phyloP scores from a whole-genome alignment of 1,140 invertebrate genomes.

The Ceratina calcarata region DNA sequence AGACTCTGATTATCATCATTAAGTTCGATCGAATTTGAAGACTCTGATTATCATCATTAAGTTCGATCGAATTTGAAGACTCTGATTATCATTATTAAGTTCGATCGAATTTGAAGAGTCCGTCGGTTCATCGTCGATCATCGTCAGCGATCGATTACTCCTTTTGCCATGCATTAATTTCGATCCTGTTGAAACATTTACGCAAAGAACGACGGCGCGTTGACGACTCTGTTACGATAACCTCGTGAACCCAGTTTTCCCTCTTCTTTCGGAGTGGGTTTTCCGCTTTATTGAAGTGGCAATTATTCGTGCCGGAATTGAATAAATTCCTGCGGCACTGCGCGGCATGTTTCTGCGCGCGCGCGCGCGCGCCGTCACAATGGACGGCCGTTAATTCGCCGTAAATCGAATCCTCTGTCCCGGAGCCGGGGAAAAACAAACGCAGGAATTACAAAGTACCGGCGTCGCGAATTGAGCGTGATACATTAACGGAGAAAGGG shows the following conservation, averaged over 20 bases:
- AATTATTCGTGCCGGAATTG: conserved; percentile 33
- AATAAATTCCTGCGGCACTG: conserved; percentile 31
- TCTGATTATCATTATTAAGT: too few species aligned
- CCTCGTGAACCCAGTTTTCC: not conserved
- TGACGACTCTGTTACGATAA: too few species aligned
- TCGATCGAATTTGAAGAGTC: too few species aligned
- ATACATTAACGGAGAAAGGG: conserved; percentile 28
- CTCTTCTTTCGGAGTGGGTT: not conserved
- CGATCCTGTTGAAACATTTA: too few species aligned
- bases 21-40: too few species aligned
- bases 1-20: too few species aligned
- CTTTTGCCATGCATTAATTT: too few species aligned
- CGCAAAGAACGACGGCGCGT: too few species aligned
- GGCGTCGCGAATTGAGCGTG: conserved; percentile 15
- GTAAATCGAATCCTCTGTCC: conserved; percentile 37
- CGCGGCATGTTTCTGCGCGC: not conserved
- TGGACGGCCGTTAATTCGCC: conserved; percentile 34
- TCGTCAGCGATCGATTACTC: too few species aligned
- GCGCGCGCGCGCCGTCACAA: conserved; percentile 1
- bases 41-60: too few species aligned
- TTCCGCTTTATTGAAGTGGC: not conserved
- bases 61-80: too few species aligned
- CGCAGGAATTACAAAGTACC: conserved; percentile 43
- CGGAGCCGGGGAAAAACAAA: conserved; percentile 30
- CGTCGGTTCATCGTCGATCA: too few species aligned